Evolutionary conservation across 2,113 vertebrate genomes (phyloP), one percentile per base, ranked within the genome.

Genomic region (Candoia aspera): DNA sequence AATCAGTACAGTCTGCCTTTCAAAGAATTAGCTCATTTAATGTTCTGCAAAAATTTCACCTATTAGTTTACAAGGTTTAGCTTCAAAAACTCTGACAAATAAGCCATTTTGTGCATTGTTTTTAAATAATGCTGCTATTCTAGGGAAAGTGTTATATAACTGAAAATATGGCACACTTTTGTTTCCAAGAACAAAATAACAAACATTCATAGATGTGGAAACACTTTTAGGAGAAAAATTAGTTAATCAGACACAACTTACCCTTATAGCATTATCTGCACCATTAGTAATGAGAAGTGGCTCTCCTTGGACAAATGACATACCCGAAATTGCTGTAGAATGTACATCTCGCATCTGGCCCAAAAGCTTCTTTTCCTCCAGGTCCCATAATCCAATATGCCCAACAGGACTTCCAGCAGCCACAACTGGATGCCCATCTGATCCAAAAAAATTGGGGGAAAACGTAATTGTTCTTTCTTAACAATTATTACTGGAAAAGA

Each of bases 371-470:
- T 97, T 98, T 26, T 98, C 98, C 92, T 99, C 98, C 62, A 99
- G 95, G 95, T 99, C 98, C 99, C 99, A 99, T 85, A 99, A 97
- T 88, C 98, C 99, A 95, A 99, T 98, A 96, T 99, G 99, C 54
- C 99, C 99, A 96, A 98, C 79, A 5, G 99, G 98, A 94, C 99
- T 99, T 79, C 98, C 98, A 89, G 98, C 98, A 92, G 99, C 99
- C 98, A 99, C 96, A 68, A 99, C 53, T 33, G 99, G 98, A 93
- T 99, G 98, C 2, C 99, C 99, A 93, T 99, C 99, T 99, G 96
- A 89, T 91, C 87, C 88, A 37, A 87, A 86, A 91, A 91, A 87
- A 84, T 85, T 85, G 17, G 94, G 2, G 58, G 2, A 85, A 21
- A 92, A 88, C 26, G 26, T 46, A 84, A 23, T 62, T 17, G 3